A percentile compares a stretch with the other conserved stretches of the same genome.
Conservation (phyloP, 2,113 vertebrate genomes). For the Melanostigma gelatinosum region DNA sequence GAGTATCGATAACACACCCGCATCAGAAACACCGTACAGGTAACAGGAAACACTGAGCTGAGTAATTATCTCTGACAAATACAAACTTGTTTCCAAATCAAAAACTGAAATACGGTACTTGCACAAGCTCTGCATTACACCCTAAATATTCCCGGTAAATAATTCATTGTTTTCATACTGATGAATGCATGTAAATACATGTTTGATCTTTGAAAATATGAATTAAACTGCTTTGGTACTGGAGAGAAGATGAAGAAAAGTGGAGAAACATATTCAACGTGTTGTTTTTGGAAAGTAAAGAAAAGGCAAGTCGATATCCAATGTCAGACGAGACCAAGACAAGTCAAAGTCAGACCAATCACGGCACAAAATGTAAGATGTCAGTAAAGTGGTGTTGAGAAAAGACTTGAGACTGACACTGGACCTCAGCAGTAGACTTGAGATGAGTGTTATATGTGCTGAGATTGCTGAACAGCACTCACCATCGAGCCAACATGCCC, state of each 20-base stretch:
- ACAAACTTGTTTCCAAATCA: neutral
- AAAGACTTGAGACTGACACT: slow-evolving; percentile 24
- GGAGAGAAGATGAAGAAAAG: neutral
- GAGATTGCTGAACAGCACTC: slow-evolving; percentile 48
- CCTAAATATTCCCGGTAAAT: neutral
- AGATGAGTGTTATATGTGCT: slow-evolving; percentile 36
- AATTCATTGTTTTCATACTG: neutral
- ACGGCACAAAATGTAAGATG: slow-evolving; percentile 9
- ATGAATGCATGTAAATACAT: neutral
- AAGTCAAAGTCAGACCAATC: slow-evolving; percentile 25
- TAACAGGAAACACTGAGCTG: neutral
- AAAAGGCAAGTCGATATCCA: slow-evolving; percentile 2
- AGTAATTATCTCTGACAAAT: neutral
- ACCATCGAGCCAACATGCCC: slow-evolving; percentile 92
- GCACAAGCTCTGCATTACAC: neutral
- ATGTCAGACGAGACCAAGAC: neutral
- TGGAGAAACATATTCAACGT: slow-evolving; percentile 1
- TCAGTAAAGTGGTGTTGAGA: slow-evolving; percentile 34
- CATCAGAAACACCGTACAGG: neutral
- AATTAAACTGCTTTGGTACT: neutral
- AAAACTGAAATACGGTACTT: slow-evolving; percentile 6
- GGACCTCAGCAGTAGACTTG: slow-evolving; percentile 6
- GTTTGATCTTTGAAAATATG: slow-evolving; percentile 20
- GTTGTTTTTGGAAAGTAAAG: slow-evolving; percentile 14
- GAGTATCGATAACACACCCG: neutral